Evolutionary conservation across 2,113 vertebrate genomes (phyloP).

Genomic region (Thomomys bottae): DNA sequence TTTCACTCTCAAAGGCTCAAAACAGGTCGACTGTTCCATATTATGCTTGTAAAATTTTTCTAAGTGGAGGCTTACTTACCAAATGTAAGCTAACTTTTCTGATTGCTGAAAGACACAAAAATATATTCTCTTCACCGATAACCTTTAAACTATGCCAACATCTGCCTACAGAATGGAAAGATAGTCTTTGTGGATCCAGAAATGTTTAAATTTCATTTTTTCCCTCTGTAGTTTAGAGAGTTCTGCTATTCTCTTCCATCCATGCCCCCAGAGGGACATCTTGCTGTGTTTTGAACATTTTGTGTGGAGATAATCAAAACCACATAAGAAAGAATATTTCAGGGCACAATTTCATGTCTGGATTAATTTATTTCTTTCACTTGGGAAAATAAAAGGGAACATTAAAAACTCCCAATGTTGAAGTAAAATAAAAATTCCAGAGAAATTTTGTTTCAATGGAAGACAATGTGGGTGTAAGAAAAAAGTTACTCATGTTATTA

Average conservation of each 20-base stretch:
- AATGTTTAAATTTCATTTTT: no score
- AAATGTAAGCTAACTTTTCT: not conserved
- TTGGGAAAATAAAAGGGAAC: constrained; percentile 38
- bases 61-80: not conserved
- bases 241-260: not conserved
- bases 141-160: not conserved
- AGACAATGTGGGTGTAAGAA: not conserved
- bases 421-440: not conserved
- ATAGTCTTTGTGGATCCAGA: no score
- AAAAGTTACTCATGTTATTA: not conserved
- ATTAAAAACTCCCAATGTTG: not conserved
- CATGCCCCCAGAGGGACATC: not conserved
- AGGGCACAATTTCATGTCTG: not conserved
- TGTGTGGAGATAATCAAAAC: not conserved
- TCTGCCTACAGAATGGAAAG: not conserved
- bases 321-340: not conserved
- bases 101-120: not conserved
- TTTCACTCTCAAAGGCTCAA: not conserved
- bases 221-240: not conserved
- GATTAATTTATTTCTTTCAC: constrained; percentile 24
- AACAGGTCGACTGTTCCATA: not conserved
- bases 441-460: constrained; percentile 28
- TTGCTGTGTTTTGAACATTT: not conserved
- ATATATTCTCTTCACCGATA: constrained; percentile 14
- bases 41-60: not conserved